Conservation (phyloP, 1,140 invertebrate genomes). For the Drosophila eugracilis region DNA sequence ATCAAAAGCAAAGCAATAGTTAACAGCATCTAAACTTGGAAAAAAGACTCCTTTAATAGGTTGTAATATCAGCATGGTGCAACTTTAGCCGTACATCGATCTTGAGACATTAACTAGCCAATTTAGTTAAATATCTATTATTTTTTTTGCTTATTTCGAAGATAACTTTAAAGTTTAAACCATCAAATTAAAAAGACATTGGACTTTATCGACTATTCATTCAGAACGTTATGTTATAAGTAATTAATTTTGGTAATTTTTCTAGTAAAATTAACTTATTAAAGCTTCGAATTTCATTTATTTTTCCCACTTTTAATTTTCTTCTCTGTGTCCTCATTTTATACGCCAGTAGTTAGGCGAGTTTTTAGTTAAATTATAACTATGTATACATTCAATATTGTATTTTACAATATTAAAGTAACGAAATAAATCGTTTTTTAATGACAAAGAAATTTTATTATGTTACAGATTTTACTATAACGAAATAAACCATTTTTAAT, state of each 20-base stretch:
- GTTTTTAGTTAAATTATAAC: constrained; percentile 3
- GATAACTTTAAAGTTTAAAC: constrained; percentile 5
- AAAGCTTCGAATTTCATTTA: constrained; percentile 2
- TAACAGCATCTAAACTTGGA: constrained; percentile 17
- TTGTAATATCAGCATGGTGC: constrained; percentile 32
- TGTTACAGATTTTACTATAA: constrained; percentile 7
- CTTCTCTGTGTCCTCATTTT: background rate
- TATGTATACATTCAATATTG: background rate
- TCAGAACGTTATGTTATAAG: background rate
- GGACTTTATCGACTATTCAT: background rate
- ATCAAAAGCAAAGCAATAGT: constrained; percentile 33
- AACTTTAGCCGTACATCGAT: constrained; percentile 29
- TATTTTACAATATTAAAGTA: background rate
- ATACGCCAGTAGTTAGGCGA: background rate
- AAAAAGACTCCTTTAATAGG: constrained; percentile 14
- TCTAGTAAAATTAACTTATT: constrained; percentile 1
- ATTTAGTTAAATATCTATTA: constrained; percentile 55
- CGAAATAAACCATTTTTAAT: constrained; percentile 23
- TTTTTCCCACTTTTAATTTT: background rate
- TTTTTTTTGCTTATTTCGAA: constrained; percentile 26
- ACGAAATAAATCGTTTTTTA: background rate
- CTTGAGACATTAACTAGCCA: constrained; percentile 44
- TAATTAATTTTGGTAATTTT: background rate
- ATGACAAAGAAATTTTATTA: background rate
- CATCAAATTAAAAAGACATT: constrained; percentile 3